phyloP scores from a whole-genome alignment of 2,113 vertebrate species.

The Ceyx melanurus region DNA sequence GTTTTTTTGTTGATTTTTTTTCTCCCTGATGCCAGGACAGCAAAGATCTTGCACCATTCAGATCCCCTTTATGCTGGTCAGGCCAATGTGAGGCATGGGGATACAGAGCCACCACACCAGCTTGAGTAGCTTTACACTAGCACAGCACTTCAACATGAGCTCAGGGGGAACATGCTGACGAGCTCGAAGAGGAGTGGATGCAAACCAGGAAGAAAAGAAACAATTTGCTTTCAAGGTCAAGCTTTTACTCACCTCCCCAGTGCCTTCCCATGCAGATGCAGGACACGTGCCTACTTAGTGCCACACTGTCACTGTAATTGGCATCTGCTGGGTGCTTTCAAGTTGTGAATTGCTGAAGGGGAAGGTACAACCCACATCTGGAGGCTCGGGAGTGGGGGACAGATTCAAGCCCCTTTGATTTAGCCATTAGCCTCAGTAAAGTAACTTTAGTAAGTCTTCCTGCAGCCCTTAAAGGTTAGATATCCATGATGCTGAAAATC shows the following conservation, averaged over 20 bases:
- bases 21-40: neutral
- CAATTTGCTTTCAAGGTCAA: neutral
- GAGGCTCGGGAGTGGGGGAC: neutral
- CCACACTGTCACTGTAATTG: neutral
- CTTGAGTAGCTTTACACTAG: neutral
- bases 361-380: neutral
- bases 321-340: neutral
- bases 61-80: neutral
- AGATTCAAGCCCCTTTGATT: neutral
- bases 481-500: neutral
- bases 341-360: neutral
- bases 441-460: neutral
- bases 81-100: rapidly evolving
- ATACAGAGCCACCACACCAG: neutral
- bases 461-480: neutral
- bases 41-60: neutral
- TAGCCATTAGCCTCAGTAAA: neutral
- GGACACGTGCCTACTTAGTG: neutral
- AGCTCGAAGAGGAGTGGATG: neutral
- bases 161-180: neutral
- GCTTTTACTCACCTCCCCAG: neutral
- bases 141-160: neutral
- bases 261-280: neutral
- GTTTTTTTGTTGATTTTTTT: neutral
- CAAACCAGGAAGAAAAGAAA: neutral